Evolutionary conservation across 2,113 vertebrate genomes (phyloP), one percentile per base, ranked within the genome.

Genomic region (Salminus brasiliensis): DNA sequence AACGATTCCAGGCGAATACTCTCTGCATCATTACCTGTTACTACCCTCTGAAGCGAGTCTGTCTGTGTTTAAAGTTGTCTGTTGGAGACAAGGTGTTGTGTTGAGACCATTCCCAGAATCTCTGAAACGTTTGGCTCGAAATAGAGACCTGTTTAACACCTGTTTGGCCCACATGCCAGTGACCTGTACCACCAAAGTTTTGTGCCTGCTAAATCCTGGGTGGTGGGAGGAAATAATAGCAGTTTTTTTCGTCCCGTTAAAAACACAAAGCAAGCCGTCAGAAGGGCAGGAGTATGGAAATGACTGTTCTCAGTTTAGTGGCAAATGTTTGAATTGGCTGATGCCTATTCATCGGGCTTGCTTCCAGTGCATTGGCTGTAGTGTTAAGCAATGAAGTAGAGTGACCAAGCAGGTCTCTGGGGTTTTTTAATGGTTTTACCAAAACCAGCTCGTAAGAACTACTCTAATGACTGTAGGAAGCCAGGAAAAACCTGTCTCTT

Each of bases 1-100:
- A 23, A 57, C 11, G n/a, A 29, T 45, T 74, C 23, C 36, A 34
- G 72, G 49, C 29, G 21, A 52, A 75, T 69, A 45, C 15, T 68
- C 55, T 69, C 36, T 74, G 65, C 53, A 13, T 39, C 63, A n/a
- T 67, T 74, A 47, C 36, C 8, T 53, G 34, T 80, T 76, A 60
- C 30, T 69, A 43, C 43, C 5, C 43, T 76, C 43, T 60, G 41
- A 62, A 63, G 57, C 52, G 62, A 55, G 72, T 30, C 67, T 70
- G 27, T 70, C 47, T 76, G 53, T 11, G 15, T 78, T 70, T 76
- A 53, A 55, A 66, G 4, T 52, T 34, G 29, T 32, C 60, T 32
- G 29, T 34, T 53, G n/a, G 43, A 23, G 32, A 53, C 45, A 53
- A 76, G 43, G n/a, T 76, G 45, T 76, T n/a, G 67, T 16, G 60